phyloP scores from a whole-genome alignment of 2,888 invertebrate species.

The Athalia cordata region DNA sequence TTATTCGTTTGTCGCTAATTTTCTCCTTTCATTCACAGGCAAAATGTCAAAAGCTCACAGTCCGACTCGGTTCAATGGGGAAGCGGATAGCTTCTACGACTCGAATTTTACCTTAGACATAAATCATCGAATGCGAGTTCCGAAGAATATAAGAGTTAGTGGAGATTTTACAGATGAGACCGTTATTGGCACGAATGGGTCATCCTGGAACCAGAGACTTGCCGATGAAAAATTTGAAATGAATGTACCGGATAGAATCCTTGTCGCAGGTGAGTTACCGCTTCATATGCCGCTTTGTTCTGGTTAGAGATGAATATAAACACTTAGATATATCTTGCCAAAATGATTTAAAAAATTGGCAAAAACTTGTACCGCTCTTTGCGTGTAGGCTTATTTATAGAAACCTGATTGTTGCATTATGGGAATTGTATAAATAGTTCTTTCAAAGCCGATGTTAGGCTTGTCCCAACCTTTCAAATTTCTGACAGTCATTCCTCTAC shows the following conservation, averaged over 20 bases:
- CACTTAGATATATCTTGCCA: no score
- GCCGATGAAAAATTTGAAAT: slow-evolving; percentile 85
- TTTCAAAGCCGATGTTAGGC: no score
- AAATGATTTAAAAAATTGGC: background rate
- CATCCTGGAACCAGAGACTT: slow-evolving; percentile 76
- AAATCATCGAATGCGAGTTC: slow-evolving; percentile 88
- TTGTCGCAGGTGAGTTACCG: slow-evolving; percentile 89
- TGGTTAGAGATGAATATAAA: no score
- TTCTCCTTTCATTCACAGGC: slow-evolving; percentile 42
- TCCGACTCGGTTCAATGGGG: slow-evolving; percentile 78
- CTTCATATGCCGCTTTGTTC: background rate
- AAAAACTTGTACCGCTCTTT: background rate
- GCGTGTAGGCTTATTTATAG: no score
- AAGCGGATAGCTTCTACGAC: slow-evolving; percentile 78
- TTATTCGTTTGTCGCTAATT: background rate
- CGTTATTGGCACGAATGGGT: slow-evolving; percentile 78
- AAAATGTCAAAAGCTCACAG: slow-evolving; percentile 79
- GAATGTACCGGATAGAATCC: slow-evolving; percentile 95
- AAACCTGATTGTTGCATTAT: no score
- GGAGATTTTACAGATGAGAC: slow-evolving; percentile 81
- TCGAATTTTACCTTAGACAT: slow-evolving; percentile 86
- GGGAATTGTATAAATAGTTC: no score
- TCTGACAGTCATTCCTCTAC: no score
- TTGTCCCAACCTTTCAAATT: no score
- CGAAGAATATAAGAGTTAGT: slow-evolving; percentile 85